Base-by-base conservation (phyloP, 2,888 invertebrate species). In the Athripsodes cinereus region DNA sequence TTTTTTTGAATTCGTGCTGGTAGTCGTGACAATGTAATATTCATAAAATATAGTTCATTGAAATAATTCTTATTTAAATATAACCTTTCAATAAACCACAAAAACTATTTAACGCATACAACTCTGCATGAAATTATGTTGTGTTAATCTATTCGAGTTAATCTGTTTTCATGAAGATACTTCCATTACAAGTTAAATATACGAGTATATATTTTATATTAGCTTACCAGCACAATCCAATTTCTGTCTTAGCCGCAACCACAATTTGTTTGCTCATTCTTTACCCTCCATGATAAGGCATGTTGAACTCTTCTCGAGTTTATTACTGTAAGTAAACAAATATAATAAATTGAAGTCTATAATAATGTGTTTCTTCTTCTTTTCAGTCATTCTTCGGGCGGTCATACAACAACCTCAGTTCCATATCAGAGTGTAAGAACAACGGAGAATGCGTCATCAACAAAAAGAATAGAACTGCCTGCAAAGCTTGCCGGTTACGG, bases 371-470 rank as follows among this genome's bases (percentile, higher is more conserved):
- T 44, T 44, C n/a, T n/a, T 49, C 70, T 70, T 77, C 76, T 74
- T 87, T 87, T 51, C 86, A 93, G 93, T 92, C 92, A 53, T 94
- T 94, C 77, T 94, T 94, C 72, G 93, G 93, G 31, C 82, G 93
- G 65, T 92, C 93, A 11, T 92, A 92, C 83, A 93, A 92, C 82
- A 93, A 93, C 74, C 79, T 91, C 65, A 84, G 87, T 54, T 90
- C 91, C 62, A 90, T 93, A 71, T 88, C 91, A 16, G 93, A 92
- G 68, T 94, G 94, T 81, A 94, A 93, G 74, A 93, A 92, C 78
- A 92, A 91, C 70, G 90, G 91, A 6, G 87, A 88, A 66, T 94
- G 93, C 73, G 88, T 92, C 67, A 93, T 94, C 71, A 92, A 92
- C 75, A 92, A 93, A 77, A 92, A 93, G 75, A 94, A 92, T 74